Evolutionary conservation across 1,140 invertebrate genomes (phyloP).

Genomic region (Bombus superbus): DNA sequence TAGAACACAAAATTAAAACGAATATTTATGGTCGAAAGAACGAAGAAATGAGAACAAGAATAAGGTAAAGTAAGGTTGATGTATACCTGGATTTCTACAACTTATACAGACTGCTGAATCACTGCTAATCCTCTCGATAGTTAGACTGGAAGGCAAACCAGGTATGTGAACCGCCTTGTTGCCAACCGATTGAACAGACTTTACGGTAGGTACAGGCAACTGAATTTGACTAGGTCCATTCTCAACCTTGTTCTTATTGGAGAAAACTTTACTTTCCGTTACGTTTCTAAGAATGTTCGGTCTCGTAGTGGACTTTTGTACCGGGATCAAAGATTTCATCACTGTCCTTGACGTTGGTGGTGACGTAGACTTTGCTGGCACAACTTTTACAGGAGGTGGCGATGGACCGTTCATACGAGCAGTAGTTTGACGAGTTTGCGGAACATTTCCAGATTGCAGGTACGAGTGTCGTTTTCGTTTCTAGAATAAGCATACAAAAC

Average conservation of each 20-base stretch:
- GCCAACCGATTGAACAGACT: constrained; percentile 77
- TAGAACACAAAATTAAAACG: background rate
- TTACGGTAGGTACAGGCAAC: constrained; percentile 72
- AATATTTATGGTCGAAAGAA: too few relatives aligned
- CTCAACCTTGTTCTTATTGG: constrained; percentile 65
- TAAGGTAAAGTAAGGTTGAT: too few relatives aligned
- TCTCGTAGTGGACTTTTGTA: constrained; percentile 65
- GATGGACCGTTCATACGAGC: constrained; percentile 77
- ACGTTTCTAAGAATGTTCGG: constrained; percentile 75
- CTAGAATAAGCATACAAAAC: constrained; percentile 67
- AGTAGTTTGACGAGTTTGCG: constrained; percentile 82
- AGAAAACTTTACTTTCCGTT: constrained; percentile 67
- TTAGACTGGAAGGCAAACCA: constrained; percentile 74
- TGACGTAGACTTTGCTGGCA: constrained; percentile 59
- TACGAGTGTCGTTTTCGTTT: constrained; percentile 81
- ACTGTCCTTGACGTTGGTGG: constrained; percentile 57
- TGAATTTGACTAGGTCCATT: constrained; percentile 68
- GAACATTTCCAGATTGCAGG: constrained; percentile 80
- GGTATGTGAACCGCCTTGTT: constrained; percentile 77
- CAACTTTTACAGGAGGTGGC: constrained; percentile 70
- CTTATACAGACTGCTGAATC: constrained; percentile 80
- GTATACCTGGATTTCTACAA: constrained; percentile 81
- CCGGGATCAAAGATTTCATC: constrained; percentile 69
- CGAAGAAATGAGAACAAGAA: too few relatives aligned
- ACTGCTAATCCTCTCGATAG: constrained; percentile 76